Evolutionary conservation across 1,140 invertebrate genomes (phyloP), one percentile per base, ranked within the genome.

Genomic region (Nephotettix cincticeps): DNA sequence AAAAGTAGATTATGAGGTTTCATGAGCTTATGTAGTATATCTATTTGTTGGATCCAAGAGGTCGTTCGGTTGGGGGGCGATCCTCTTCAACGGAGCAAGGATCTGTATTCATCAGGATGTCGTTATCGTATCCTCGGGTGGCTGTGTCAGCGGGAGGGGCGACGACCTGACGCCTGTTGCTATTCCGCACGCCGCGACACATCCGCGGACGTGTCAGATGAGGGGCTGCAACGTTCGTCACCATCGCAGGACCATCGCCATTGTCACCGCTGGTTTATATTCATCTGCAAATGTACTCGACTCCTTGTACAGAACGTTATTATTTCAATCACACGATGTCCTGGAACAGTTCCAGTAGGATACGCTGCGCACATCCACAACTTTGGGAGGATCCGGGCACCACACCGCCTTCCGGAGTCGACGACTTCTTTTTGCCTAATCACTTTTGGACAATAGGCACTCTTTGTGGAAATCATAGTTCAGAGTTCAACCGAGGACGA

Each of bases 391-490:
- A 61, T 61, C 56, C 56, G 56, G 14, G 6, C 23, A 25, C 25
- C 23, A 61, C 28, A 9, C 14, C 14, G 56, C 4, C 27, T 61
- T 61, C 56, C 56, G 56, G 56, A 27, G 56, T 61, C 56, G 56
- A 27, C 23, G 56, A 61, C 56, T 27, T n/a, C 23, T 25, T 23
- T 28, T 27, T 25, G 56, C 56, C 25, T 61, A 61, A 27, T 27
- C 2, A 21, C 56, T 13, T 4, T 61, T 21, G 56, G 28, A 61
- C 56, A 61, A 61, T 61, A 61, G 32, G 32, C 32, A 4, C 14
- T 6, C 56, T 61, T 61, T 61, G 56, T 61, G 56, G 56, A 61
- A 61, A 61, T 61, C 25, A 25, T 14, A 61, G 56, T 61, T 61
- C 56, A 61, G 56, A 61, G 56, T 61, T 61, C 56, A 61, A 19